phyloP scores from a whole-genome alignment of 2,113 vertebrate species.

The Caranx melampygus region DNA sequence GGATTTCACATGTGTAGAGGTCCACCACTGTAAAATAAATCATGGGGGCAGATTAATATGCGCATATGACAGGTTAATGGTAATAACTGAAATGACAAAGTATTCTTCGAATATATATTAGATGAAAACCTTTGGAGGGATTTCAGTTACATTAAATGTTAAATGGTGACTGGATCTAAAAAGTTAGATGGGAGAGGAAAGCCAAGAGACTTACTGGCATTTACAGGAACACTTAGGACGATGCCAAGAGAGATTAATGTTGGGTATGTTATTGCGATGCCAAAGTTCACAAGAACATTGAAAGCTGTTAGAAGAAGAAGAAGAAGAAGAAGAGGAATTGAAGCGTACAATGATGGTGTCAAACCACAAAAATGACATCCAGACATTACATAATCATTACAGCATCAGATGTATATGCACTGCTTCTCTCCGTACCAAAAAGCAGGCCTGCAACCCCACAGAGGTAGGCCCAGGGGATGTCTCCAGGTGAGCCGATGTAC shows the following conservation, averaged over 20 bases:
- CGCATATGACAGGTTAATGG: neutral
- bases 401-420: neutral
- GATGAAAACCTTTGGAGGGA: neutral
- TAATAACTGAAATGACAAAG: neutral
- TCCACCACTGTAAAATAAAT: slow-evolving; percentile 88
- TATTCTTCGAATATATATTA: neutral
- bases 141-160: slow-evolving; percentile 18
- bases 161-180: slow-evolving; percentile 20
- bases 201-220: slow-evolving; percentile 87
- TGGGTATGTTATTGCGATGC: slow-evolving; percentile 95
- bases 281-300: slow-evolving; percentile 97
- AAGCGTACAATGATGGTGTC: neutral
- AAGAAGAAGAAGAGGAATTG: slow-evolving; percentile 28
- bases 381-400: neutral
- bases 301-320: slow-evolving; percentile 87
- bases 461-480: slow-evolving; percentile 92
- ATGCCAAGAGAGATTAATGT: slow-evolving; percentile 96
- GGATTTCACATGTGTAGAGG: slow-evolving; percentile 92
- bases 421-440: slow-evolving; percentile 86
- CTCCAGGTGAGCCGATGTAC: slow-evolving; percentile 88
- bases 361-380: neutral
- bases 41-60: neutral
- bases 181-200: slow-evolving; percentile 1
- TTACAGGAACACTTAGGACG: slow-evolving; percentile 96
- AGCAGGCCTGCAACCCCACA: slow-evolving; percentile 93